Conservation (phyloP, 2,888 invertebrate genomes). For the Eurytoma californica region DNA sequence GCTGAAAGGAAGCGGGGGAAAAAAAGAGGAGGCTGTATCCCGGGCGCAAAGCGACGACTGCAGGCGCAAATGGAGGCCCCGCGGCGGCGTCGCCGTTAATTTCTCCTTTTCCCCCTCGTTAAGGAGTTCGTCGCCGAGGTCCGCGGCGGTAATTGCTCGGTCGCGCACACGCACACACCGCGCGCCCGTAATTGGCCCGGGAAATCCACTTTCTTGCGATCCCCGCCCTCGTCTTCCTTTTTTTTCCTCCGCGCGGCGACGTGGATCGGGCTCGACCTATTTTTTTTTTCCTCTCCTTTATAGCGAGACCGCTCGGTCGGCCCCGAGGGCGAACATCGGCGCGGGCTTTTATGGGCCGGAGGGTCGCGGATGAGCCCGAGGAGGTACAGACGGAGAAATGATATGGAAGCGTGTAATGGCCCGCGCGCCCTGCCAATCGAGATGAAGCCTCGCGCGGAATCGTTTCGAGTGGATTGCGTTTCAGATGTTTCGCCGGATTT, state of each 20-base stretch:
- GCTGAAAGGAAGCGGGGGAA: neutral
- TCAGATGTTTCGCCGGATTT: too few relatives aligned
- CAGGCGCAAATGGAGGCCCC: neutral
- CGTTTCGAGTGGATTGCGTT: too few relatives aligned
- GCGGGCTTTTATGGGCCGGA: neutral
- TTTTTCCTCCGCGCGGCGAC: neutral
- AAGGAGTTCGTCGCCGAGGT: constrained; percentile 30
- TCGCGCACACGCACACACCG: neutral
- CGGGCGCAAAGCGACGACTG: neutral
- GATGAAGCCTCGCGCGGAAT: too few relatives aligned
- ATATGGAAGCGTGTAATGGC: too few relatives aligned
- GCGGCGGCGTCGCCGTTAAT: constrained; percentile 25
- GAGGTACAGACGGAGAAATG: too few relatives aligned
- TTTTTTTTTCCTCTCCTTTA: constrained; percentile 4
- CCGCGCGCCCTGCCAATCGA: too few relatives aligned
- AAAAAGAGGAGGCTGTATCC: too few relatives aligned
- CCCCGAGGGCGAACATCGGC: too few relatives aligned
- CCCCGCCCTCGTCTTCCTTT: neutral
- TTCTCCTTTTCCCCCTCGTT: constrained; percentile 46
- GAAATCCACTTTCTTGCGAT: constrained; percentile 37
- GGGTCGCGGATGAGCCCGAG: too few relatives aligned
- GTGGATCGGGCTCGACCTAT: neutral
- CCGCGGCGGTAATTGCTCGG: constrained; percentile 37
- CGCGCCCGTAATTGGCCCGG: neutral
- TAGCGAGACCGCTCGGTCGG: neutral